Percentiles rank a stretch among this genome's conserved stretches.
These are phyloP conservation scores for Neosalanx taihuensis DNA, from an alignment of 2,797 vertebrate species.

Conservation along the genomic window DNA sequence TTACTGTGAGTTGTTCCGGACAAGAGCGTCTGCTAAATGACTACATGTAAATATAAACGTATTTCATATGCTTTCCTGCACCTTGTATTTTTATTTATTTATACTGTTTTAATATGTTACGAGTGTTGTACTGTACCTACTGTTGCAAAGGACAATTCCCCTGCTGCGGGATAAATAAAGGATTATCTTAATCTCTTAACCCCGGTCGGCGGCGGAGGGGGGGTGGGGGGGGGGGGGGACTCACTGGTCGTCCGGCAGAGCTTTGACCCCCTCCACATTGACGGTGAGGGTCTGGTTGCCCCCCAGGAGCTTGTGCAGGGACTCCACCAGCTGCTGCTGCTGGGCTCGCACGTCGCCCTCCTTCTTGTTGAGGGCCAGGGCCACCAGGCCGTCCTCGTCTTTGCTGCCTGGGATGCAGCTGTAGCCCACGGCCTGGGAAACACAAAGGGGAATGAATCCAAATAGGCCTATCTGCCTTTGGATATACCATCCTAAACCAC, in stretches of 20 bases:
- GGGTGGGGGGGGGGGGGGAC: slow-evolving; percentile 41
- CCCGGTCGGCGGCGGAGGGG: too few species aligned
- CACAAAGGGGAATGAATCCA: neutral
- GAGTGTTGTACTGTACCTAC: too few species aligned
- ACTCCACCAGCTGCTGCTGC: slow-evolving; percentile 94
- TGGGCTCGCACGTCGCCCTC: slow-evolving; percentile 87
- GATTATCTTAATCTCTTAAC: too few species aligned
- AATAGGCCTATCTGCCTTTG: neutral
- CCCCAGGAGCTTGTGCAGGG: slow-evolving; percentile 89
- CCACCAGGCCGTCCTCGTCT: slow-evolving; percentile 93
- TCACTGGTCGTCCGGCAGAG: slow-evolving; percentile 90
- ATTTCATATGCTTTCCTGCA: too few species aligned
- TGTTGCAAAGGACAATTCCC: too few species aligned
- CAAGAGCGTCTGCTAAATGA: too few species aligned
- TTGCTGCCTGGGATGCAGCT: slow-evolving; percentile 91
- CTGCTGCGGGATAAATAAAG: too few species aligned
- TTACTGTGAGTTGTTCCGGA: too few species aligned
- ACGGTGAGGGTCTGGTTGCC: slow-evolving; percentile 87
- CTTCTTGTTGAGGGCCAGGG: slow-evolving; percentile 88
- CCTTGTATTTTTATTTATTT: too few species aligned
- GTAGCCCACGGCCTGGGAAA: slow-evolving; percentile 87
- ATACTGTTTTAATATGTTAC: too few species aligned
- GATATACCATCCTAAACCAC: neutral
- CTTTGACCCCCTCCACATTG: slow-evolving; percentile 92
- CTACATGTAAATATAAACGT: too few species aligned